A percentile compares a stretch with the other conserved stretches of the same genome.
These are phyloP conservation scores for Pseudococcus viburni DNA, from an alignment of 2,888 invertebrate genomes.

Conservation along the genomic window DNA sequence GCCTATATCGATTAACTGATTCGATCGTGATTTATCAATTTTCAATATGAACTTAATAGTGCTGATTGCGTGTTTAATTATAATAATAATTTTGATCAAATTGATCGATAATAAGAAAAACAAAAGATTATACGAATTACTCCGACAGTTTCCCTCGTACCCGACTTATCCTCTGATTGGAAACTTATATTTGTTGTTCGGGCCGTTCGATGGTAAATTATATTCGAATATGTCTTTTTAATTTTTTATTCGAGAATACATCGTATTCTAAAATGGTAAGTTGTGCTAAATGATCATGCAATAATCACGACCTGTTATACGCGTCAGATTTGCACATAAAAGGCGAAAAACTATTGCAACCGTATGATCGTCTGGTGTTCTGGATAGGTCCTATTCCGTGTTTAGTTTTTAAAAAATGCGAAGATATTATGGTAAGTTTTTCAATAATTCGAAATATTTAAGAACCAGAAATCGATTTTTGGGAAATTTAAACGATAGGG, in stretches of 20 bases:
- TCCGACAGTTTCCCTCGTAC: not conserved
- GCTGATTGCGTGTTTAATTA: not conserved
- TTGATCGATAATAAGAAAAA: not conserved
- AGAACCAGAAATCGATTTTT: too few species aligned
- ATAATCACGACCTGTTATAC: not conserved
- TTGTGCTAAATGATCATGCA: not conserved
- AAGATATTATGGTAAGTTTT: not conserved
- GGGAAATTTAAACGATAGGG: not conserved
- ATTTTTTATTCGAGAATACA: too few species aligned
- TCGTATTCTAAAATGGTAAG: not conserved
- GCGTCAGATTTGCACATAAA: not conserved
- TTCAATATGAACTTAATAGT: not conserved
- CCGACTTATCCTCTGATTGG: not conserved
- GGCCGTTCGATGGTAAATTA: not conserved
- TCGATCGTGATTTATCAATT: not conserved
- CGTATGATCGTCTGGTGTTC: not conserved
- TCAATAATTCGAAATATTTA: not conserved
- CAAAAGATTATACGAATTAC: not conserved
- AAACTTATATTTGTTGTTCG: not conserved
- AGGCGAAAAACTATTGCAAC: not conserved
- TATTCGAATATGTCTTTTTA: not conserved
- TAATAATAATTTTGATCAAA: not conserved
- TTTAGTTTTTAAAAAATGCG: not conserved
- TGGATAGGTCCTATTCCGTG: not conserved
- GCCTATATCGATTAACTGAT: not conserved